phyloP scores from a whole-genome alignment of 2,797 vertebrate species.

The Lepilemur ruficaudatus region DNA sequence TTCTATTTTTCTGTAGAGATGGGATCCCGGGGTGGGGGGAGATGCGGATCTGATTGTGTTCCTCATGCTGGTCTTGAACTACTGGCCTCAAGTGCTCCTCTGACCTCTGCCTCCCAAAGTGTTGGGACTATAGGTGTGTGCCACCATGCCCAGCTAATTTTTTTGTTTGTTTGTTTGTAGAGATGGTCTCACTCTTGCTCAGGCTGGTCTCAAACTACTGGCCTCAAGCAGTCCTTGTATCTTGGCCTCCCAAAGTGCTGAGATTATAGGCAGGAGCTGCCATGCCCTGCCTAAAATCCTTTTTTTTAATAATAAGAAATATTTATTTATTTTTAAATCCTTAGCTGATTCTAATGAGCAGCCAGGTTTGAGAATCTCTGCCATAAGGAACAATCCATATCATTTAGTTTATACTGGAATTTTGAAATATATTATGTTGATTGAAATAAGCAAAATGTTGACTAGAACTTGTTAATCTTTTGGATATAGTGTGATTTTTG shows the following conservation, averaged over 20 bases:
- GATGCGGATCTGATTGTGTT: not conserved
- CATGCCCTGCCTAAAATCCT: not conserved
- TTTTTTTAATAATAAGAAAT: not conserved
- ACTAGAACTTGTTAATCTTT: slow-evolving; percentile 18
- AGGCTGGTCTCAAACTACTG: not conserved
- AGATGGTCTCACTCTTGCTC: not conserved
- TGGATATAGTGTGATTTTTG: slow-evolving; percentile 2
- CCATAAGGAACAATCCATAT: not conserved
- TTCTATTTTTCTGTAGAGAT: not conserved
- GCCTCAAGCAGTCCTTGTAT: not conserved
- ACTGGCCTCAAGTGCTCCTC: not conserved
- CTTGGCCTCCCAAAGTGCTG: no score
- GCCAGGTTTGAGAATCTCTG: slow-evolving; percentile 23
- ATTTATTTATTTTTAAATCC: slow-evolving; percentile 24
- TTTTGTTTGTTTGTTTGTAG: not conserved
- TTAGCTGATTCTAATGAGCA: not conserved
- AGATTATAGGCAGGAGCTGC: not conserved
- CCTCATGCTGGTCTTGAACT: not conserved
- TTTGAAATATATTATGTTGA: not conserved
- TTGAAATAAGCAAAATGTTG: slow-evolving; percentile 40
- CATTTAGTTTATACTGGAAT: slow-evolving; percentile 24
- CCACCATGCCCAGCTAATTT: not conserved
- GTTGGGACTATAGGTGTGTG: not conserved
- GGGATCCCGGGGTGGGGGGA: no score
- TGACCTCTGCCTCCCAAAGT: not conserved